Base-by-base conservation (phyloP, 2,888 invertebrate species). In the Stramonita haemastoma region DNA sequence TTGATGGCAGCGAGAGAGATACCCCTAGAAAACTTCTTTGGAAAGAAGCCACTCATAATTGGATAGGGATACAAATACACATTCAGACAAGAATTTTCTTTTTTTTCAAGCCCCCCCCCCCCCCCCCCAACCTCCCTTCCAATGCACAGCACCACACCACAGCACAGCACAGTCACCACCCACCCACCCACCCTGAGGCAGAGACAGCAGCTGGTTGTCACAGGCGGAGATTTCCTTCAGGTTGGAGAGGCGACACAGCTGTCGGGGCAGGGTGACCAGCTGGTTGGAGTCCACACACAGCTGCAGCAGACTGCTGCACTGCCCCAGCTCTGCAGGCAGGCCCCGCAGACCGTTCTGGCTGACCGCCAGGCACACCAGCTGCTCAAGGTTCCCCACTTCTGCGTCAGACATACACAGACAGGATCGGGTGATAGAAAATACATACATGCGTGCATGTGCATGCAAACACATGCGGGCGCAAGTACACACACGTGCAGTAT, bases 131-230 rank as follows among this genome's bases (percentile, higher is more conserved):
- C n/a, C n/a, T n/a, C n/a, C n/a, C n/a, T n/a, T n/a, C n/a, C n/a
- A n/a, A n/a, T n/a, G n/a, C 11, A 83, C 86, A 73, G n/a, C n/a
- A 26, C 73, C 73, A 73, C 6, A 26, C 34, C 2, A n/a, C 36
- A 15, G 6, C 77, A 32, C 77, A 86, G 11, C 6, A 84, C 57
- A 66, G 0, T 5, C 13, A 34, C 70, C 17, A 32, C 81, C 1
- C 88, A 92, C 92, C 91, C 84, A 32, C 81, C 1, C 88, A 92
- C 92, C 92, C 84, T 90, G 89, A 32, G 93, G 93, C 1, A 93
- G 89, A 60, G 87, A 90, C 36, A 92, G 57, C 36, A 93, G 87
- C n/a, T 90, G 70, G 84, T 93, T 93, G 60, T 90, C 90, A 56
- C 90, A 83, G 26, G 90, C 92, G 11, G 93, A 92, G 13, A 93